Evolutionary conservation across 2,797 vertebrate genomes (phyloP), one percentile per base, ranked within the genome.

Genomic region (Harpagifer antarcticus): DNA sequence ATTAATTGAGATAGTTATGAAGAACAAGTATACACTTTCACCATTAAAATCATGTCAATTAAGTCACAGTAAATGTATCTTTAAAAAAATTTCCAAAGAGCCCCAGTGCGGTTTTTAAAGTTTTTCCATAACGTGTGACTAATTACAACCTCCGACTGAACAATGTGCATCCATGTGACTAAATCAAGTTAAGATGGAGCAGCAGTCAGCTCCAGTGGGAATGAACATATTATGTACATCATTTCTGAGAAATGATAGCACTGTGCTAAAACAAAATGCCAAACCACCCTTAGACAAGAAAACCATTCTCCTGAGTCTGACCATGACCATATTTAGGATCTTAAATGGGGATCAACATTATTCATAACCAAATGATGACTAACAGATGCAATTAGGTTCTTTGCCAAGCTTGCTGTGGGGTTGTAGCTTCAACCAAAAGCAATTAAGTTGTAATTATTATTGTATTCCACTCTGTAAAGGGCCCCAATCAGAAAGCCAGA

Each of bases 121-220:
- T 45, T 45, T 68, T 69, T 57, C 20, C n/a, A 45, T 70, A 55
- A 76, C 17, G 12, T 5, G 3, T 55, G 47, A 82, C 62, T 84
- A 82, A 80, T 76, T 11, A 63, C 44, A 55, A 73, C n/a, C 56
- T 68, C 42, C 73, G 59, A 78, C 11, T 64, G 61, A 74, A 74
- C 40, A 56, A 49, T 72, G 59, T 78, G 55, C 54, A 75, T 73
- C 63, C 53, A 45, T 74, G 72, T 76, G 60, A 68, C 48, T 67
- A 70, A 76, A 79, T 78, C 63, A 68, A 76, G 69, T 81, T 56
- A 1, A 66, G 54, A 40, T 71, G 49, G 20, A 66, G 40, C 59
- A 67, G 15, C 37, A 64, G 54, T 17, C 4, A 19, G 69, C 43
- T 78, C 42, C 11, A 63, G 14, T 40, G 66, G 50, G 48, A 68